Percentiles rank a stretch among this genome's conserved stretches.
phyloP scores from a whole-genome alignment of 2,888 invertebrate genomes.

The Orgyia antiqua region DNA sequence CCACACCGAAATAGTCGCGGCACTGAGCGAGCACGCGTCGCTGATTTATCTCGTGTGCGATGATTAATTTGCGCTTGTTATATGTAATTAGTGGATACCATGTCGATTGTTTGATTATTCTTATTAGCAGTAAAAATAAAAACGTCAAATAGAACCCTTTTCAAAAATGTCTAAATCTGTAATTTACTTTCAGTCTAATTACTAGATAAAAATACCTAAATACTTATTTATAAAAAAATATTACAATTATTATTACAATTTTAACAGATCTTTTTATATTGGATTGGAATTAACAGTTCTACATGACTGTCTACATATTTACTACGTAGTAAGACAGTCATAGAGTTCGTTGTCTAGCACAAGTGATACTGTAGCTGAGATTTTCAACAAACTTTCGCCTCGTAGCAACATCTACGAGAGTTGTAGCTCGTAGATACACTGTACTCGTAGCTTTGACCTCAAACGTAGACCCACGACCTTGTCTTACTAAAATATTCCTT shows the following conservation, averaged over 20 bases:
- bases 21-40: constrained; percentile 46
- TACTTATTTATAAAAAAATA: no score
- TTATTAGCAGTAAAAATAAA: no score
- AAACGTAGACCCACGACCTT: constrained; percentile 36
- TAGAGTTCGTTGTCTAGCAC: constrained; percentile 14
- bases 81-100: constrained; percentile 49
- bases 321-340: no score
- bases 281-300: no score
- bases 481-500: constrained; percentile 7
- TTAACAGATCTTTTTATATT: no score
- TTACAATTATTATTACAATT: no score
- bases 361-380: constrained; percentile 41
- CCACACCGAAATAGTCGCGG: constrained; percentile 66
- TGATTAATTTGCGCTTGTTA: constrained; percentile 64
- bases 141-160: no score
- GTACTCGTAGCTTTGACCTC: constrained; percentile 61
- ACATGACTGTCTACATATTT: no score
- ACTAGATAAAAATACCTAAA: no score
- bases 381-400: constrained; percentile 46
- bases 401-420: constrained; percentile 46
- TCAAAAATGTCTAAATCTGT: not conserved
- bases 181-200: not conserved
- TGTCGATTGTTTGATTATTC: constrained; percentile 36
- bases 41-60: constrained; percentile 56
- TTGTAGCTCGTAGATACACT: constrained; percentile 53